Evolutionary conservation across 37 sponge, comb jelly and placozoan species (phyloP), one percentile per base, ranked within the genome.

Genomic region (Haliclona indistincta): DNA sequence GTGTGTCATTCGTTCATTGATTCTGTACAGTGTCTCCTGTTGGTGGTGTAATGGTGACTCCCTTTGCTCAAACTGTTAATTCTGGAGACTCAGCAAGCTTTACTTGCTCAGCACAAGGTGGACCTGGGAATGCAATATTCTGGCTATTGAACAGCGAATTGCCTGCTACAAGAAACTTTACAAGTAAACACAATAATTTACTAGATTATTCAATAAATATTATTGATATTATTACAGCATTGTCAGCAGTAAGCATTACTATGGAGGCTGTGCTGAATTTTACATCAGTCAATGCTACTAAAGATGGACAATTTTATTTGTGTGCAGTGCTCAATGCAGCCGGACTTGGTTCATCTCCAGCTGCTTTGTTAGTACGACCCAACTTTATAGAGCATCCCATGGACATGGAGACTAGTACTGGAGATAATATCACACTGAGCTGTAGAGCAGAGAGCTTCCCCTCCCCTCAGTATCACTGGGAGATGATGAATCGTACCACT

Each of bases 391-490:
- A 11, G 0, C 4, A n/a, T 43, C 89, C 89, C 19, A 2, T 36
- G 8, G 45, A 42, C 37, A 33, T 11, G 0, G 72, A 81, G 63
- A 74, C 77, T 19, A 69, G 68, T 3, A 36, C 34, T 1, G 20
- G 25, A 20, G 78, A 76, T 17, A 15, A 29, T 6, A 32, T 53
- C 19, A 45, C 34, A 7, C 35, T 88, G 29, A 34, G 2, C 37
- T 88, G 89, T 70, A 43, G 0, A 6, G 84, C 67, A 8, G 45
- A 33, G 71, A 84, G 89, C 13, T 77, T 71, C 34, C 84, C 84
- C 23, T 38, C 61, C 15, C 70, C 77, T n/a, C 17, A 38, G 10
- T 67, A 76, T 42, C 11, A 0, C 0, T 84, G 84, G 84, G 41
- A 68, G 34, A 70, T 52, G 36, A 53, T 68, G 30, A 34, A 28